Percentiles rank a stretch among this genome's conserved stretches.
Conservation (phyloP, 2,888 invertebrate species). For the Syrista parreyssii region DNA sequence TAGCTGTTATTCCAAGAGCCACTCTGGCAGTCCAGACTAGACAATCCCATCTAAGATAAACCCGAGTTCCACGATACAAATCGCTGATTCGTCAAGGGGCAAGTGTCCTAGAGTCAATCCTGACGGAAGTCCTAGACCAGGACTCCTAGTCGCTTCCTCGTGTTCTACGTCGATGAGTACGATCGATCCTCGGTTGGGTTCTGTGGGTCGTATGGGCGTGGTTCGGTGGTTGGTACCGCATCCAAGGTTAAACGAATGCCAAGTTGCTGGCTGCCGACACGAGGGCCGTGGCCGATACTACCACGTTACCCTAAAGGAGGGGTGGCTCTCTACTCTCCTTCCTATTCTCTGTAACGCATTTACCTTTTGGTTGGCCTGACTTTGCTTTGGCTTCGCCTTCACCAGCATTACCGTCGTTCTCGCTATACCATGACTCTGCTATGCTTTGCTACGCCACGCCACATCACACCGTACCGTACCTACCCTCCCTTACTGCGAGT, state of each 20-base stretch:
- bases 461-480: background rate
- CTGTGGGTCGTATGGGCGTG: slow-evolving; percentile 1
- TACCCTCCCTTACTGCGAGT: background rate
- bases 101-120: background rate
- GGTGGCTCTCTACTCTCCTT: background rate
- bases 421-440: background rate
- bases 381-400: slow-evolving; percentile 1
- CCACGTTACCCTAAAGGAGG: background rate
- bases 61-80: background rate
- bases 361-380: background rate
- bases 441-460: background rate
- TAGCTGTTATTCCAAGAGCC: background rate
- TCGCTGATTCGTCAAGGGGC: background rate
- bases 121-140: background rate
- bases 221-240: slow-evolving; percentile 5
- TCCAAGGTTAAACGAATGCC: slow-evolving; percentile 6
- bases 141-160: background rate
- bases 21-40: background rate
- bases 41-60: background rate
- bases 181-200: background rate
- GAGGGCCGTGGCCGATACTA: background rate
- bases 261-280: background rate
- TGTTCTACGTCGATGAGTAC: background rate
- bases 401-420: background rate
- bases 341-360: background rate